A percentile compares a stretch with the other conserved stretches of the same genome.
Conservation (phyloP, 2,888 invertebrate genomes). For the Synanthedon vespiformis region DNA sequence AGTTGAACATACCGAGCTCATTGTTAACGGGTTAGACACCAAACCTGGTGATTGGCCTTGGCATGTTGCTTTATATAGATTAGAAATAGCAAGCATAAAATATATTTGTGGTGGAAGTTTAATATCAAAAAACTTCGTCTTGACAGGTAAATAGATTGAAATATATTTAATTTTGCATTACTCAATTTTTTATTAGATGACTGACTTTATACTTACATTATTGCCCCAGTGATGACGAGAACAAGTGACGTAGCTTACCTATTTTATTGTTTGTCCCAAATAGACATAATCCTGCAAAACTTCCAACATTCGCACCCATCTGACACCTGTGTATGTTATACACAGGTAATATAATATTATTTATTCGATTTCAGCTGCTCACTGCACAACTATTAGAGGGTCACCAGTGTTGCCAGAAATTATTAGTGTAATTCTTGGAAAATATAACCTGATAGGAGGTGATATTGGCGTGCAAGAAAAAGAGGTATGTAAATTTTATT, state of each 20-base stretch:
- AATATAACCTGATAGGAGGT: slow-evolving; percentile 34
- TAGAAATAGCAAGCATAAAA: slow-evolving; percentile 16
- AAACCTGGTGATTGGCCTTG: slow-evolving; percentile 54
- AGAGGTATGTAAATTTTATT: slow-evolving; percentile 13
- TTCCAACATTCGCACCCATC: no score
- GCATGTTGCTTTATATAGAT: slow-evolving; percentile 39
- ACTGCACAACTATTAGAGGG: slow-evolving; percentile 28
- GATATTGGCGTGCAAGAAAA: slow-evolving; percentile 30
- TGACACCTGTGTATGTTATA: no score
- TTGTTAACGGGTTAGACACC: slow-evolving; percentile 31
- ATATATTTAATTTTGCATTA: no score
- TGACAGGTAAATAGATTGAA: slow-evolving; percentile 27
- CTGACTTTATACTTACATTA: no score
- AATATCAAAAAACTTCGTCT: slow-evolving; percentile 26
- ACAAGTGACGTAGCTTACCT: no score
- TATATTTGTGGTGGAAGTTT: slow-evolving; percentile 49
- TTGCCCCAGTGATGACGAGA: no score
- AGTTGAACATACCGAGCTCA: slow-evolving; percentile 29
- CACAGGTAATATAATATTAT: no score
- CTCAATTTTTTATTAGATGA: no score
- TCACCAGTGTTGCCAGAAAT: slow-evolving; percentile 22
- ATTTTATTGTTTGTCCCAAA: no score
- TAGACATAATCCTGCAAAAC: no score
- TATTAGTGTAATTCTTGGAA: slow-evolving; percentile 32
- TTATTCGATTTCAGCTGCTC: slow-evolving; percentile 23